A percentile compares a stretch with the other conserved stretches of the same genome.
phyloP scores from a whole-genome alignment of 2,888 invertebrate species.

The Nemotelus nigrinus region DNA sequence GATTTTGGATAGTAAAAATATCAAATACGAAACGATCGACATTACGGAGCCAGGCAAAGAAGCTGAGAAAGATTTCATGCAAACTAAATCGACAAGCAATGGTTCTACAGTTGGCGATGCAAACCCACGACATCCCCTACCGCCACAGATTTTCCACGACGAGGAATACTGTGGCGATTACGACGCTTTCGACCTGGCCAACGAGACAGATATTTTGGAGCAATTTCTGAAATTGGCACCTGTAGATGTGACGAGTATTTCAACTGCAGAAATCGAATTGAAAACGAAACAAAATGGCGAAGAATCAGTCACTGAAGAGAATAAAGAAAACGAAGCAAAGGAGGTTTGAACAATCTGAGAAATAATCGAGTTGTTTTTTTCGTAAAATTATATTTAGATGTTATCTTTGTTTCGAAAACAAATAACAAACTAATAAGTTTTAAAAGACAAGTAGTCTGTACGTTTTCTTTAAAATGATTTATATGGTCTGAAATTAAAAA shows the following conservation, averaged over 20 bases:
- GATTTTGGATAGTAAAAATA: constrained; percentile 91
- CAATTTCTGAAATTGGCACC: constrained; percentile 83
- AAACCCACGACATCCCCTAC: constrained; percentile 81
- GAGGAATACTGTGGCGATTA: constrained; percentile 90
- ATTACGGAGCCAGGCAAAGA: constrained; percentile 94
- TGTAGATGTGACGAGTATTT: constrained; percentile 65
- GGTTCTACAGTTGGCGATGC: constrained; percentile 77
- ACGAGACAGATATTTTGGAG: constrained; percentile 90
- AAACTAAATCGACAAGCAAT: constrained; percentile 81
- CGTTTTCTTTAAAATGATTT: constrained; percentile 32
- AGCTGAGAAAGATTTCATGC: constrained; percentile 90
- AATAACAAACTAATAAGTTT: constrained; percentile 24
- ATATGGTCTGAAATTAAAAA: neutral
- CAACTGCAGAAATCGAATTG: constrained; percentile 65
- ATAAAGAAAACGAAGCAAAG: constrained; percentile 57
- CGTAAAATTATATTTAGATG: neutral
- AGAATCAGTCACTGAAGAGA: constrained; percentile 55
- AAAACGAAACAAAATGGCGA: constrained; percentile 54
- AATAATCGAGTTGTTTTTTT: constrained; percentile 13
- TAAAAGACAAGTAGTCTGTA: constrained; percentile 51
- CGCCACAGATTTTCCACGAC: constrained; percentile 95
- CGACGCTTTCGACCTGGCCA: constrained; percentile 89
- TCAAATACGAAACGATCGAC: constrained; percentile 90
- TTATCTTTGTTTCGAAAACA: constrained; percentile 11
- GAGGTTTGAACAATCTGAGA: constrained; percentile 54